Evolutionary conservation across 2,797 vertebrate genomes (phyloP).

Genomic region (Benthosema pterotum): DNA sequence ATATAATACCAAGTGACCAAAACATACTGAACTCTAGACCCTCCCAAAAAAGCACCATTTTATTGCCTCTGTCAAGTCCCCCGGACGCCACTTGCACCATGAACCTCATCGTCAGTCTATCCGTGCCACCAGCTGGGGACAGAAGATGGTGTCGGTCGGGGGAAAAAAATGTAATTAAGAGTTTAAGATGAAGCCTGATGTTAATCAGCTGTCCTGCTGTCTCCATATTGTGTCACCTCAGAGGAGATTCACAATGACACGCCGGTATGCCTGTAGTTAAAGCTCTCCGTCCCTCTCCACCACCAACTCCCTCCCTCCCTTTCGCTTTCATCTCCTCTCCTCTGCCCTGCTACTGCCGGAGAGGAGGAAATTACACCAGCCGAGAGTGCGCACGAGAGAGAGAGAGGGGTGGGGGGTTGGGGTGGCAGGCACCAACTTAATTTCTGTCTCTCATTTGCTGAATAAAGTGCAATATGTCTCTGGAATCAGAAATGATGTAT

Average conservation of each 20-base stretch:
- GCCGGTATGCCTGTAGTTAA: conserved; percentile 38
- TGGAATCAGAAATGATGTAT: conserved; percentile 53
- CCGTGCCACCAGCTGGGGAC: conserved; percentile 10
- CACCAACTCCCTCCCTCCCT: conserved; percentile 8
- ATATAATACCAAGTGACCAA: too few relatives aligned
- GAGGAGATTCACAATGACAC: conserved; percentile 55
- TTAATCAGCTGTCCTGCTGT: conserved; percentile 68
- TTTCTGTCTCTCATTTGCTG: conserved; percentile 51
- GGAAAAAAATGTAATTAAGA: conserved; percentile 58
- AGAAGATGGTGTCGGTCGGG: conserved; percentile 22
- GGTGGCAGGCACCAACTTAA: conserved; percentile 49
- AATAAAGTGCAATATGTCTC: conserved; percentile 48
- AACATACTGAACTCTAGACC: too few relatives aligned
- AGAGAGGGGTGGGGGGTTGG: background rate
- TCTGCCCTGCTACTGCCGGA: conserved; percentile 31
- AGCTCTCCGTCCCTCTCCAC: conserved; percentile 20
- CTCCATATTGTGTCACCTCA: conserved; percentile 50
- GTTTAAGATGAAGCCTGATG: conserved; percentile 52
- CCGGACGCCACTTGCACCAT: background rate
- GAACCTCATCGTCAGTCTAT: conserved; percentile 5
- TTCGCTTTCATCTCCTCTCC: conserved; percentile 1
- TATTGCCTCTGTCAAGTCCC: too few relatives aligned
- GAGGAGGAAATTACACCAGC: conserved; percentile 25
- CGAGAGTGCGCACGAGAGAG: conserved; percentile 9
- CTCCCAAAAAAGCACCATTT: too few relatives aligned